A percentile compares a stretch with the other conserved stretches of the same genome.
These are phyloP conservation scores for Acrobeloides nanus DNA, from an alignment of 2,888 invertebrate genomes.

Conservation along the genomic window DNA sequence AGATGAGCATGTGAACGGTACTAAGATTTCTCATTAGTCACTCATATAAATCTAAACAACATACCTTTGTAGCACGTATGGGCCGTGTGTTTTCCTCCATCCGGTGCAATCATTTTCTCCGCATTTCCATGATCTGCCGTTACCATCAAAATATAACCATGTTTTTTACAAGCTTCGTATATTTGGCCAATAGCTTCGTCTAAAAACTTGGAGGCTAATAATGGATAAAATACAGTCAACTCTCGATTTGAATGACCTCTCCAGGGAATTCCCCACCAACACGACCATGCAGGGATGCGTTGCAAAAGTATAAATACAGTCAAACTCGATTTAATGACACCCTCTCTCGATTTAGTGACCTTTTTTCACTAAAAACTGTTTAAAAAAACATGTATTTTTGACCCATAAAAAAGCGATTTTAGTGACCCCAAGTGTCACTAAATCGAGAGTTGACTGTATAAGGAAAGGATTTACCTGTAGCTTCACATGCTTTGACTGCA, in stretches of 20 bases:
- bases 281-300: too few species aligned
- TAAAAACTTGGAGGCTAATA: constrained; percentile 21
- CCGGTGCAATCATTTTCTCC: constrained; percentile 56
- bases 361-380: neutral
- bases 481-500: constrained; percentile 51
- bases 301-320: too few species aligned
- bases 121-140: constrained; percentile 57
- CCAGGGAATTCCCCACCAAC: too few species aligned
- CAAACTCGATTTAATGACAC: too few species aligned
- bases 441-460: too few species aligned
- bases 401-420: too few species aligned
- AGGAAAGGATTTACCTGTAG: constrained; percentile 24
- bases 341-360: too few species aligned
- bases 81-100: constrained; percentile 56
- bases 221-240: neutral
- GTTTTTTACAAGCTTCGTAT: constrained; percentile 53
- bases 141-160: constrained; percentile 37
- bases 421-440: too few species aligned
- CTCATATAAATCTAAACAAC: neutral
- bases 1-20: constrained; percentile 48
- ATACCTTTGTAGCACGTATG: constrained; percentile 56
- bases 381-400: neutral
- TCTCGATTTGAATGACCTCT: too few species aligned
- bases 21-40: constrained; percentile 11
- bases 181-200: constrained; percentile 55